Conservation (phyloP, 1,140 invertebrate species). For the Tetramorium parvispinum region DNA sequence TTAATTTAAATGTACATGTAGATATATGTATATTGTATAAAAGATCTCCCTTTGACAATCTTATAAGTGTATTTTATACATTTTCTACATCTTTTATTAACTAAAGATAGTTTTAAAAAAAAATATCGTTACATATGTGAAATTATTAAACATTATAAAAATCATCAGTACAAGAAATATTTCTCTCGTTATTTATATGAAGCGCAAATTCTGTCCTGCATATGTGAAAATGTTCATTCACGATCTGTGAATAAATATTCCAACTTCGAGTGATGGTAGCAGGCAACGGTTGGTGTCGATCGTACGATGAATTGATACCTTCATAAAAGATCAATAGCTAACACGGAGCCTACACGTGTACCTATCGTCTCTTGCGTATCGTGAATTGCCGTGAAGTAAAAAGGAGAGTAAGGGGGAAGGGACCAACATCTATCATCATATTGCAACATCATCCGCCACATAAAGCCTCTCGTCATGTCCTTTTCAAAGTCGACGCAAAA, state of each 20-base stretch:
- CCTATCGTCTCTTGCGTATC: conserved; percentile 27
- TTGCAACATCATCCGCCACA: conserved; percentile 24
- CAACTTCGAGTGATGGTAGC: not conserved
- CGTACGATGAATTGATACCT: conserved; percentile 36
- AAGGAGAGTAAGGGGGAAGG: not conserved
- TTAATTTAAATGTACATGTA: not conserved
- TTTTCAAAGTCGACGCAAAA: conserved; percentile 58
- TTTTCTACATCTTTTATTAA: not conserved
- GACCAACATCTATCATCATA: conserved; percentile 35
- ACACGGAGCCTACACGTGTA: not conserved
- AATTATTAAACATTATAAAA: not conserved
- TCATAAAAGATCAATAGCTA: conserved; percentile 32
- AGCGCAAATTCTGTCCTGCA: not conserved
- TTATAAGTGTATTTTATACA: too few species aligned
- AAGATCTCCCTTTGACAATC: not conserved
- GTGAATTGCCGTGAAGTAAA: conserved; percentile 48
- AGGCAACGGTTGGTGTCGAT: not conserved
- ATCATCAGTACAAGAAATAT: not conserved
- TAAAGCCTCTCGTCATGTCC: conserved; percentile 29
- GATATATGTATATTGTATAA: not conserved
- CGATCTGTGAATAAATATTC: conserved; percentile 30
- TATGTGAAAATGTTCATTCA: not conserved
- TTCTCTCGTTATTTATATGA: not conserved
- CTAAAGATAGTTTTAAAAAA: not conserved
- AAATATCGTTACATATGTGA: not conserved